Evolutionary conservation across 2,888 invertebrate species (phyloP), one percentile per base, ranked within the genome.

Genomic region (Drosophila yooni): DNA sequence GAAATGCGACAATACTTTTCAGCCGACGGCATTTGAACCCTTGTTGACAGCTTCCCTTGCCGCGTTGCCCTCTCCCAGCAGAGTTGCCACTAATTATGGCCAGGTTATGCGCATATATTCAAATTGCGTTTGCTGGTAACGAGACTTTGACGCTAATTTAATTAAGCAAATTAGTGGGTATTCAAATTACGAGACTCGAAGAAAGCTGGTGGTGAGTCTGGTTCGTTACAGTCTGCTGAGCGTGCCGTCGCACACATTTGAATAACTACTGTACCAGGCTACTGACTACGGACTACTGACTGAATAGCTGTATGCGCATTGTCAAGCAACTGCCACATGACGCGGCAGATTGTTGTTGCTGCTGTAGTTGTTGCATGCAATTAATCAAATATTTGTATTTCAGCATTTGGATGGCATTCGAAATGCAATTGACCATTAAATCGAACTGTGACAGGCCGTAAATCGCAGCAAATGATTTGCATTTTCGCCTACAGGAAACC

Each of bases 391-490:
- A 43, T 31, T 57, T 57, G n/a, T 76, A 68, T 56, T 77, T 57
- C 58, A 68, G 61, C 74, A 80, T 88, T 88, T 80, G 78, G 73
- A 82, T 82, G 81, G 54, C 71, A 70, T 76, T 77, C 57, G 38
- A 74, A 80, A 82, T 77, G 74, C 87, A 89, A 86, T 88, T 86
- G 83, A 71, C 66, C 87, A 70, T 83, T 76, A 85, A 88, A 90
- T 79, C 71, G 79, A 74, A 51, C 70, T 61, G 46, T 82, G 82
- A 76, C 64, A 52, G 65, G 43, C 51, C 71, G 87, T 57, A 82
- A 84, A 69, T 56, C 40, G 59, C 34, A 51, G 38, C 57, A 72
- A 10, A 74, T 87, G 82, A 89, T 86, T 86, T 87, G 85, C 89
- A 88, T 85, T 79, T 83, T 77, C 50, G 5, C 3, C n/a, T n/a